Base-by-base conservation (phyloP, 2,113 vertebrate genomes). In the Grammomys surdaster region DNA sequence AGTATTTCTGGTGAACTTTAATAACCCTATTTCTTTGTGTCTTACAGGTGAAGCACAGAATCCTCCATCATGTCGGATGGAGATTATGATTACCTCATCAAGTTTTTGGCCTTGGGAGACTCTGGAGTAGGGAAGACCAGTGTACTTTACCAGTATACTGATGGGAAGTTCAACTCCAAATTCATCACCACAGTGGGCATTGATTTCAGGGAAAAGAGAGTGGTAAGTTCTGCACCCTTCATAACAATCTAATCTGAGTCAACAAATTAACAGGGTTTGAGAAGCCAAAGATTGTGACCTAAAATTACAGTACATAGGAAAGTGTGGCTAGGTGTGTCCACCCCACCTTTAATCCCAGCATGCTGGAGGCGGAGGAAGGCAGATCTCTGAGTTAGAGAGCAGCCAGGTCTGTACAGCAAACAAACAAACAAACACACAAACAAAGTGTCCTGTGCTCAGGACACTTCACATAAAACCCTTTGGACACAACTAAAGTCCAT, bases 1-100 rank as follows among this genome's bases (percentile, higher is more conserved):
- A 17, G 24, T 40, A 7, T 90, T 94, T 95, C 51, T 77, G 24
- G 67, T 93, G 12, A 26, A 58, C 46, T 90, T 90, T 60, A 56
- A 16, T 84, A 51, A 73, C 36, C 28, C 5, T 2, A 0, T 75
- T 82, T 90, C 16, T 73, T 97, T 97, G 36, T 90, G 86, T 98
- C 87, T 98, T 97, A 36, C 95, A 99, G 99, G 98, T 98, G 97
- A 98, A 98, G 60, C 97, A 95, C 98, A 97, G 98, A 98, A 95
- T 96, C 92, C 97, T 93, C 99, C 99, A 99, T 98, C 97, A 99
- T 99, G 99, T 99, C 99, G 98, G 99, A 99, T 99, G 99, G 99
- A 98, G 99, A 99, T 92, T 99, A 99, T 4, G 99, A 99, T 99
- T 99, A 99, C 98, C 99, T 99, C 98, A 99, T 99, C 98, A 99